Conservation (phyloP, 2,888 invertebrate species). For the Pyrrhia umbra region DNA sequence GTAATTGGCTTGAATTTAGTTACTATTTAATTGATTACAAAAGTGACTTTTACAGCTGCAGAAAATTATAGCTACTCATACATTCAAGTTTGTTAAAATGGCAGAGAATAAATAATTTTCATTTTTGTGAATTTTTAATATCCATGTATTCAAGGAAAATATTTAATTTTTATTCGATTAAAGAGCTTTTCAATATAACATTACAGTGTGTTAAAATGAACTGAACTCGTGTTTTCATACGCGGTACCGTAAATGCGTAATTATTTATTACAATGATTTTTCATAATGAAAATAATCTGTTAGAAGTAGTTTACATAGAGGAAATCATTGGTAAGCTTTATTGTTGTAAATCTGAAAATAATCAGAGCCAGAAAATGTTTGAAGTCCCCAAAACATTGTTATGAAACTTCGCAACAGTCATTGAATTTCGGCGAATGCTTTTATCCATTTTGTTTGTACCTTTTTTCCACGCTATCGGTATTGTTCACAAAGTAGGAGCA, state of each 20-base stretch:
- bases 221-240: no score
- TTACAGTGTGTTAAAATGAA: no score
- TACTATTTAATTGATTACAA: no score
- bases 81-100: no score
- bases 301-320: neutral
- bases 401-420: slow-evolving; percentile 35
- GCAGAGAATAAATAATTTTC: no score
- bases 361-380: slow-evolving; percentile 15
- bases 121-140: no score
- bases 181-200: no score
- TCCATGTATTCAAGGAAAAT: no score
- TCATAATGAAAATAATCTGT: neutral
- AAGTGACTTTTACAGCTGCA: no score
- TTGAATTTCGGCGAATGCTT: slow-evolving; percentile 46
- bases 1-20: no score
- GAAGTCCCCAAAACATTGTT: slow-evolving; percentile 29
- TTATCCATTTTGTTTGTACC: slow-evolving; percentile 49
- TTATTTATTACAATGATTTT: neutral
- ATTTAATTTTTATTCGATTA: no score
- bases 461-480: slow-evolving; percentile 54
- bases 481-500: slow-evolving; percentile 61
- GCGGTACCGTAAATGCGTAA: neutral
- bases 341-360: slow-evolving; percentile 5
- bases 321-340: slow-evolving; percentile 2
- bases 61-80: no score